These are phyloP conservation scores for Drosophila melanocephala DNA, from an alignment of 2,888 invertebrate species.

Conservation along the genomic window DNA sequence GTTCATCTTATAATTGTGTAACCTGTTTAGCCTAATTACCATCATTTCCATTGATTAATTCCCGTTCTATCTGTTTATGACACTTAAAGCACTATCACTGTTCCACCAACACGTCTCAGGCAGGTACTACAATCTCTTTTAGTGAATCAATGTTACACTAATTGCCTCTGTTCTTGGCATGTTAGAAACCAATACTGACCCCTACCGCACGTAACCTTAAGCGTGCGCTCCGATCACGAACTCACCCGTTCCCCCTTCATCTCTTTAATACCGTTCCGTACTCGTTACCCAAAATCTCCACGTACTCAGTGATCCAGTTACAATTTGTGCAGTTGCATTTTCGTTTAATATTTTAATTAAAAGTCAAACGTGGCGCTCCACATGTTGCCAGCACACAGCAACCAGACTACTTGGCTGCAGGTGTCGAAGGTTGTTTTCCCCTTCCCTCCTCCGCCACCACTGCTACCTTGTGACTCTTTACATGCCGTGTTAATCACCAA, in stretches of 20 bases:
- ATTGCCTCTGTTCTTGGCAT: constrained; percentile 57
- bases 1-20: not conserved
- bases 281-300: constrained; percentile 6
- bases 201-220: constrained; percentile 35
- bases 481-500: constrained; percentile 81
- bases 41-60: not conserved
- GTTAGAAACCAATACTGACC: constrained; percentile 40
- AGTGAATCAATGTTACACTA: constrained; percentile 59
- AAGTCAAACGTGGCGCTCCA: constrained; percentile 74
- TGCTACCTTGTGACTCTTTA: constrained; percentile 49
- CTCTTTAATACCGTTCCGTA: not conserved
- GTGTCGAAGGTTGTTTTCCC: constrained; percentile 75
- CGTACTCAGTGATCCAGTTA: constrained; percentile 49
- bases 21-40: not conserved
- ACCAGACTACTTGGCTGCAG: constrained; percentile 58
- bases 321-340: constrained; percentile 72
- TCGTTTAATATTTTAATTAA: constrained; percentile 80
- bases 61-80: not conserved
- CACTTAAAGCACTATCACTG: not conserved
- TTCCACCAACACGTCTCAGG: not conserved
- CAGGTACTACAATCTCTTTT: constrained; percentile 22
- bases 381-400: constrained; percentile 55
- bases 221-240: constrained; percentile 53
- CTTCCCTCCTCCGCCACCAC: not conserved
- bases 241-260: constrained; percentile 2